A percentile compares a stretch with the other conserved stretches of the same genome.
phyloP scores from a whole-genome alignment of 2,113 vertebrate genomes.

The Fukomys damarensis region DNA sequence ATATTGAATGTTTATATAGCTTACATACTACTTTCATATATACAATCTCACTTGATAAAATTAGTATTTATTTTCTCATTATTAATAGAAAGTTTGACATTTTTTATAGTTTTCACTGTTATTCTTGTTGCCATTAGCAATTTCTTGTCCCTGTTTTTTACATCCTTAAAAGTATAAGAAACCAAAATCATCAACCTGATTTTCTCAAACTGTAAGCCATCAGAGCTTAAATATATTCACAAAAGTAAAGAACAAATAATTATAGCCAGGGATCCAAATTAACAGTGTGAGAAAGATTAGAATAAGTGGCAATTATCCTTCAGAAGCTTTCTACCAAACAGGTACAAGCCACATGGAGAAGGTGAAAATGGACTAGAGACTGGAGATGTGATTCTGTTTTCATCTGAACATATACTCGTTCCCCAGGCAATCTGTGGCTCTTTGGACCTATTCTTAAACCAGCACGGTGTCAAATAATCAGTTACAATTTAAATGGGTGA shows the following conservation, averaged over 20 bases:
- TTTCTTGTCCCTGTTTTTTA: not conserved
- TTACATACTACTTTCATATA: not conserved
- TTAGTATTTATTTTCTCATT: not conserved
- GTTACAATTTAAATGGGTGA: constrained; percentile 38
- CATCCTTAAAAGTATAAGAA: constrained; percentile 48
- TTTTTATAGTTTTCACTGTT: not conserved
- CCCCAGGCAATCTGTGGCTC: not conserved
- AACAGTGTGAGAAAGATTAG: constrained; percentile 50
- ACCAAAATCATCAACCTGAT: constrained; percentile 42
- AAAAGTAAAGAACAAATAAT: constrained; percentile 30
- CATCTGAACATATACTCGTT: not conserved
- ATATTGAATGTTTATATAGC: not conserved
- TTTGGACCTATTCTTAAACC: not conserved
- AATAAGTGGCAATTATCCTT: constrained; percentile 47
- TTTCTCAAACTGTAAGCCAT: constrained; percentile 36
- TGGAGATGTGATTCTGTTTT: constrained; percentile 8
- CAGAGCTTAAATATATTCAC: constrained; percentile 9
- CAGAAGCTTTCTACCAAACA: not conserved
- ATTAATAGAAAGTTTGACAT: not conserved
- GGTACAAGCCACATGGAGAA: constrained; percentile 26
- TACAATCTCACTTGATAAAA: not conserved
- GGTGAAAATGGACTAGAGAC: constrained; percentile 60
- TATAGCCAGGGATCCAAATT: constrained; percentile 28
- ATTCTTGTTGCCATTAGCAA: not conserved
- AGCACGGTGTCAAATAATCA: not conserved